These are phyloP conservation scores for Nomada hirtipes DNA, from an alignment of 2,888 invertebrate genomes.

Conservation along the genomic window DNA sequence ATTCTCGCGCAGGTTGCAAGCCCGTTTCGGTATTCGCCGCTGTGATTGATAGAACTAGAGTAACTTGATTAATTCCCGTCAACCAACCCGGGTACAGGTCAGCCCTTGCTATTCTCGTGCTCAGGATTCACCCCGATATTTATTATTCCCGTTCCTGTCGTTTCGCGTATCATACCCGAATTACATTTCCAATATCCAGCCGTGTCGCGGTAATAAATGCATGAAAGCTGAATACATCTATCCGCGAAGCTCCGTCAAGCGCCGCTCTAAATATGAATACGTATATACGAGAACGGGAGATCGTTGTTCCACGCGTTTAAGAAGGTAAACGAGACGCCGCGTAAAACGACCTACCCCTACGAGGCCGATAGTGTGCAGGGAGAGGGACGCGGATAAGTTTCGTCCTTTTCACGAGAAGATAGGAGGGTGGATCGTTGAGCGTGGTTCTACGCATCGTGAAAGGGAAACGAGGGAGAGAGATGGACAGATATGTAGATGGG, in stretches of 20 bases:
- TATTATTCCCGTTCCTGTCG: not conserved
- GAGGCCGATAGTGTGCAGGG: slow-evolving; percentile 20
- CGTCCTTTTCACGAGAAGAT: slow-evolving; percentile 39
- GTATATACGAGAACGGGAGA: slow-evolving; percentile 20
- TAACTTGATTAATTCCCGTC: not conserved
- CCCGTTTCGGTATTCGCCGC: no score
- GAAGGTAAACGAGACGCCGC: slow-evolving; percentile 59
- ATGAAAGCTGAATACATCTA: not conserved
- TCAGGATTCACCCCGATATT: not conserved
- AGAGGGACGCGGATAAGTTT: slow-evolving; percentile 38
- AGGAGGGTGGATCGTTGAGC: slow-evolving; percentile 33
- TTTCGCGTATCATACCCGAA: not conserved
- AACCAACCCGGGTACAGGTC: not conserved
- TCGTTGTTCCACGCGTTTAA: slow-evolving; percentile 59
- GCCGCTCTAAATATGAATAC: slow-evolving; percentile 13
- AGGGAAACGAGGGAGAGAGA: slow-evolving; percentile 17
- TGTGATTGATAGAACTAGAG: not conserved
- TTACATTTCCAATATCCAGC: not conserved
- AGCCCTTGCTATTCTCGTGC: not conserved
- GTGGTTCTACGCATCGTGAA: slow-evolving; percentile 5
- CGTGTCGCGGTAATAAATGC: no score
- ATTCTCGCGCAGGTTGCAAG: no score
- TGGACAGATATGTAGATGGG: no score
- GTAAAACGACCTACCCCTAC: slow-evolving; percentile 60
- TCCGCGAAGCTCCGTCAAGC: not conserved